Evolutionary conservation across 2,113 vertebrate genomes (phyloP).

Genomic region (Myiozetetes cayanensis): DNA sequence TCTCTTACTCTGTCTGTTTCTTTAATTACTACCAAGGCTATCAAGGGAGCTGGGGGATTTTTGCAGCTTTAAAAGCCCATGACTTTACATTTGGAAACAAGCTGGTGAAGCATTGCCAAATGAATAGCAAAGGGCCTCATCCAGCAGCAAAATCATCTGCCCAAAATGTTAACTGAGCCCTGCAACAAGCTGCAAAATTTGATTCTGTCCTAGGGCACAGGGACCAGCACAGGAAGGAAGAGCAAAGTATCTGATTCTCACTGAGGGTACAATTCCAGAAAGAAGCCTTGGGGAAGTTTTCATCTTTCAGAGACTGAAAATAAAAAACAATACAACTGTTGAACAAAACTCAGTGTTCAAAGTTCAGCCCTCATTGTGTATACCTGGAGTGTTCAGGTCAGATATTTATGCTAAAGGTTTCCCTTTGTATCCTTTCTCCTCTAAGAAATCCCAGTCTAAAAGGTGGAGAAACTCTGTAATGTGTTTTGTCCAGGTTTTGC

Average conservation of each 20-base stretch:
- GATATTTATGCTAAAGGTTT: background rate
- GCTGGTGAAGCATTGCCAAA: background rate
- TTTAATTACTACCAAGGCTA: background rate
- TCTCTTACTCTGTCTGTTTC: background rate
- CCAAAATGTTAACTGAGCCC: background rate
- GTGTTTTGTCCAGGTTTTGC: background rate
- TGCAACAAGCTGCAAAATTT: background rate
- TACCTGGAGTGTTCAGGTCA: background rate
- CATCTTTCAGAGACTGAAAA: background rate
- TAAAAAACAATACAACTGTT: background rate
- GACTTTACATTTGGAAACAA: slow-evolving; percentile 30
- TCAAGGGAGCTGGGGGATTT: background rate
- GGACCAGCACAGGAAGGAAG: background rate
- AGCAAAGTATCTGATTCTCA: background rate
- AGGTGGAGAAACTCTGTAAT: background rate
- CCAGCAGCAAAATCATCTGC: background rate
- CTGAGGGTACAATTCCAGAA: background rate
- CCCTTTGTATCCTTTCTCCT: background rate
- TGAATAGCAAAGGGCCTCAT: background rate
- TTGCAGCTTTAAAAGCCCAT: background rate
- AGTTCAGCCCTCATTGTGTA: background rate
- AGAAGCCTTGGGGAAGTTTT: background rate
- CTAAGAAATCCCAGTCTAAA: background rate
- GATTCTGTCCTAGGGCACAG: background rate
- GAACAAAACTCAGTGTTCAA: background rate